phyloP scores from a whole-genome alignment of 2,888 invertebrate genomes.

The Lutraria lutraria region DNA sequence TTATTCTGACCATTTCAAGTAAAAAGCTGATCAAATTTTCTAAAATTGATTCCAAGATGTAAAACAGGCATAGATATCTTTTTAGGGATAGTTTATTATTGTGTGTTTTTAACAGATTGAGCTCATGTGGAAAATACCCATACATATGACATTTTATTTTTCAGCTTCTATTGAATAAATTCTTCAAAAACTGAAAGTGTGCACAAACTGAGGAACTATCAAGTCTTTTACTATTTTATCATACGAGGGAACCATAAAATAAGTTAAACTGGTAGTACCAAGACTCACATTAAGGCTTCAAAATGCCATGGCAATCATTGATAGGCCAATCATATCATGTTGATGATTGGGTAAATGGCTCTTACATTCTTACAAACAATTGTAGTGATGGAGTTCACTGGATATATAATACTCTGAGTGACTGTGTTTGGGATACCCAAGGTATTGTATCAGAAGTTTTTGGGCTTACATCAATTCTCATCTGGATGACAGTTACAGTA shows the following conservation, averaged over 20 bases:
- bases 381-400: slow-evolving; percentile 79
- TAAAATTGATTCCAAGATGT: too few relatives aligned
- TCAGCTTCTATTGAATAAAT: too few relatives aligned
- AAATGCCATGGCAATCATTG: slow-evolving; percentile 65
- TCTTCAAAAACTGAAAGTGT: background rate
- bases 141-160: too few relatives aligned
- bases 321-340: background rate
- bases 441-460: slow-evolving; percentile 77
- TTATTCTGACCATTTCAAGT: too few relatives aligned
- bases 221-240: background rate
- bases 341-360: background rate
- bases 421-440: slow-evolving; percentile 74
- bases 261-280: background rate
- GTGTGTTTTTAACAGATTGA: too few relatives aligned
- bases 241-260: background rate
- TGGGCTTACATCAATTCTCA: slow-evolving; percentile 77
- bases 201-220: background rate
- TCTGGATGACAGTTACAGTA: slow-evolving; percentile 78
- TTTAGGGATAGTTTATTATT: too few relatives aligned
- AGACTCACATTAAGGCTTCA: background rate
- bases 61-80: too few relatives aligned
- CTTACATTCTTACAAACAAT: slow-evolving; percentile 56
- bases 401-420: slow-evolving; percentile 76
- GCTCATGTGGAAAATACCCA: too few relatives aligned
- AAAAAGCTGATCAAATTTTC: too few relatives aligned